A percentile compares a stretch with the other conserved stretches of the same genome.
Conservation (phyloP, 2,888 invertebrate species). For the Heteromyza rotundicornis region DNA sequence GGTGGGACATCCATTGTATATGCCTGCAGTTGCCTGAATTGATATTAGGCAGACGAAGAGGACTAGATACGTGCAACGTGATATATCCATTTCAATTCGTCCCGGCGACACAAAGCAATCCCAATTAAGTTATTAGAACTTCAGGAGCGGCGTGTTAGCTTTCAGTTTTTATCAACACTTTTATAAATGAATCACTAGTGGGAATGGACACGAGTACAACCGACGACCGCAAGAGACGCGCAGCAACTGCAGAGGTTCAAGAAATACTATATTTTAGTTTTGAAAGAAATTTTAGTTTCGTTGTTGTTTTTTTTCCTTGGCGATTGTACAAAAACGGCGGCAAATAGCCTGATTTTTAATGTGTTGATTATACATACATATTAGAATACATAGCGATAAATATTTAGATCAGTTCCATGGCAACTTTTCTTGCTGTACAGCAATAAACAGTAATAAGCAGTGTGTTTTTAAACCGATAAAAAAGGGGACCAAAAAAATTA, state of each 20-base stretch:
- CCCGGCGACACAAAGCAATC: not conserved
- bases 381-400: too few relatives aligned
- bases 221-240: not conserved
- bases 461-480: too few relatives aligned
- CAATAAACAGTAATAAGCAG: too few relatives aligned
- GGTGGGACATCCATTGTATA: constrained; percentile 50
- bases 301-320: not conserved
- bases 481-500: too few relatives aligned
- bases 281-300: constrained; percentile 2
- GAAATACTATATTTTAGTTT: not conserved
- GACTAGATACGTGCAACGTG: too few relatives aligned
- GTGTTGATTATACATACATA: too few relatives aligned
- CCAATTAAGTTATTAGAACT: constrained; percentile 14
- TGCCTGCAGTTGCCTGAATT: constrained; percentile 23
- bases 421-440: too few relatives aligned
- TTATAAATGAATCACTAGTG: too few relatives aligned
- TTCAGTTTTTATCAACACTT: too few relatives aligned
- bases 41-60: constrained; percentile 25
- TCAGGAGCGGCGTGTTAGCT: constrained; percentile 11
- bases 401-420: too few relatives aligned
- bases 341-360: too few relatives aligned
- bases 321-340: too few relatives aligned
- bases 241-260: not conserved
- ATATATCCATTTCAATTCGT: not conserved
- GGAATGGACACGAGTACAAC: not conserved